These are phyloP conservation scores for Zaprionus africanus DNA, from an alignment of 1,140 invertebrate species.

Conservation along the genomic window DNA sequence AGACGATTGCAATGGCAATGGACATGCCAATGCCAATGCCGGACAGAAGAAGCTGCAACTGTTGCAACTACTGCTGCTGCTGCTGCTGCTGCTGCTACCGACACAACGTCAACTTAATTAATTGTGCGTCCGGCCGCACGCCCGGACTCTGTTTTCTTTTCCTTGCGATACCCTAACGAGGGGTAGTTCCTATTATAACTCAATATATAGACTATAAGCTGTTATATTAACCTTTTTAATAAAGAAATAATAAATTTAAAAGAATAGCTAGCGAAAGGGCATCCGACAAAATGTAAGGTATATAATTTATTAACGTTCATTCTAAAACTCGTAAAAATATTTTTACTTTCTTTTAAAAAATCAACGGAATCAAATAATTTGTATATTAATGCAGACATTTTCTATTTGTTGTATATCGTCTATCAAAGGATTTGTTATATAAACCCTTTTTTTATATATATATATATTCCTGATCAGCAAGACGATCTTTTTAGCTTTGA, in stretches of 20 bases:
- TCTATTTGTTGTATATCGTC: not conserved
- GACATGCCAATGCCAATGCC: constrained; percentile 31
- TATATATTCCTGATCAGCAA: not conserved
- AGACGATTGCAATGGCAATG: constrained; percentile 68
- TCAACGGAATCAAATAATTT: too few relatives aligned
- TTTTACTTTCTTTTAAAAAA: too few relatives aligned
- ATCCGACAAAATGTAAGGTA: too few relatives aligned
- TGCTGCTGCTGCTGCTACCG: constrained; percentile 48
- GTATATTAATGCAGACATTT: not conserved
- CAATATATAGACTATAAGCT: too few relatives aligned
- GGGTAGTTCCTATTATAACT: too few relatives aligned
- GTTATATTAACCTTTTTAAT: too few relatives aligned
- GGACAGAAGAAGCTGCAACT: constrained; percentile 6
- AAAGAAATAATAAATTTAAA: too few relatives aligned
- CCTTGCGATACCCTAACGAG: not conserved
- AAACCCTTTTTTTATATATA: not conserved
- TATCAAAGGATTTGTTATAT: too few relatives aligned
- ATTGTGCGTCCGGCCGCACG: constrained; percentile 80
- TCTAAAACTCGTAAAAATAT: too few relatives aligned
- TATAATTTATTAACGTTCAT: too few relatives aligned
- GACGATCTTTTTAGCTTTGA: not conserved
- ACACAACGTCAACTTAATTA: constrained; percentile 81
- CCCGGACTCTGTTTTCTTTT: constrained; percentile 35
- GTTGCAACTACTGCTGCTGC: not conserved
- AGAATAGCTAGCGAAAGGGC: too few relatives aligned